Conservation (phyloP, 2,113 vertebrate genomes). For the Callaeas wilsoni region DNA sequence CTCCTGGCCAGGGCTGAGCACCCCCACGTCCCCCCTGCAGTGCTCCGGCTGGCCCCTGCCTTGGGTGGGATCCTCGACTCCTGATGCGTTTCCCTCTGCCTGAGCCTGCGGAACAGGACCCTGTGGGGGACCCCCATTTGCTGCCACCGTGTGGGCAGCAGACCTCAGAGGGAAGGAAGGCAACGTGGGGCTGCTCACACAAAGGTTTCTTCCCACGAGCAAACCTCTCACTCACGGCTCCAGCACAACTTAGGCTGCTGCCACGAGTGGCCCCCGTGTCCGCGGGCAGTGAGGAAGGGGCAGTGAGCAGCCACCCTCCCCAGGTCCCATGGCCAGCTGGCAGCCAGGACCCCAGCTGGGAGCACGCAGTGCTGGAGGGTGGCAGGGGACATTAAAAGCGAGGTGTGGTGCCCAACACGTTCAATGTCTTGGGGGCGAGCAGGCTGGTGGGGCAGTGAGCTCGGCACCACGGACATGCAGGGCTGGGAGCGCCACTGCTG, state of each 20-base stretch:
- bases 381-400: neutral
- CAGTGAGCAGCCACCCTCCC: neutral
- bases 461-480: accelerated
- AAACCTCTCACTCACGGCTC: accelerated
- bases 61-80: neutral
- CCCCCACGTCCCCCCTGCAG: neutral
- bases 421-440: accelerated
- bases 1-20: neutral
- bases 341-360: neutral
- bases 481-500: accelerated
- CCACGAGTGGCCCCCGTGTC: accelerated
- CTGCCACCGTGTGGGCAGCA: accelerated
- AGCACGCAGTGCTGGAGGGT: accelerated
- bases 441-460: neutral
- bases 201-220: neutral
- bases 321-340: neutral
- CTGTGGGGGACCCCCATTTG: accelerated
- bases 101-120: neutral
- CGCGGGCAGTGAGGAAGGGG: neutral
- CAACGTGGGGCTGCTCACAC: neutral
- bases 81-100: neutral
- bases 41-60: neutral
- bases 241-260: accelerated
- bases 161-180: accelerated
- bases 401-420: accelerated